phyloP scores from a whole-genome alignment of 1,140 invertebrate genomes.

The Drusus annulatus region DNA sequence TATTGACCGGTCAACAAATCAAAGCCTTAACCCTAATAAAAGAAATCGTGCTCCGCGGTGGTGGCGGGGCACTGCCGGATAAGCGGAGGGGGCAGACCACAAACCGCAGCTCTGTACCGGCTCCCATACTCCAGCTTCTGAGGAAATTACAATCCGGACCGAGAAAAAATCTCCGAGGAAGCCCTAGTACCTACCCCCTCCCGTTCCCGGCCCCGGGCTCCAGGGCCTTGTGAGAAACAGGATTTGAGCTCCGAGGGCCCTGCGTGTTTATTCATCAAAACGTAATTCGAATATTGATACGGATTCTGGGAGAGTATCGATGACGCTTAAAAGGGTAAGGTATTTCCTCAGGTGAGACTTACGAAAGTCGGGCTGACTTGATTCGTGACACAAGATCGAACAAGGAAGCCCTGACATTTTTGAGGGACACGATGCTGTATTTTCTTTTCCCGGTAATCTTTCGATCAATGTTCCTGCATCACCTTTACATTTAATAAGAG shows the following conservation, averaged over 20 bases:
- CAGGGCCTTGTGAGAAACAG: constrained; percentile 13
- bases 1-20: constrained; percentile 50
- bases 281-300: constrained; percentile 42
- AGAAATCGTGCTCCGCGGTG: constrained; percentile 12
- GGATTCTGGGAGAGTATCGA: constrained; percentile 41
- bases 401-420: too few species aligned
- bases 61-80: background rate
- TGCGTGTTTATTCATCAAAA: constrained; percentile 42
- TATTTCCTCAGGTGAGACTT: background rate
- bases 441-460: too few species aligned
- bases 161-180: constrained; percentile 49
- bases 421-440: too few species aligned
- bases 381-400: too few species aligned
- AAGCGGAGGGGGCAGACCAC: constrained; percentile 28
- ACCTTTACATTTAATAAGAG: too few species aligned
- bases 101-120: constrained; percentile 37
- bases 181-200: constrained; percentile 25
- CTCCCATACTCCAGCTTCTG: constrained; percentile 38
- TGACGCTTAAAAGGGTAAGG: constrained; percentile 5
- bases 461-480: too few species aligned
- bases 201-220: background rate
- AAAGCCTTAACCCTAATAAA: constrained; percentile 49
- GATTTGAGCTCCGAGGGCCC: constrained; percentile 32
- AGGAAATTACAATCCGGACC: constrained; percentile 42
- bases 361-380: background rate